Conservation (phyloP, 2,797 vertebrate species). For the Sylvia borin region DNA sequence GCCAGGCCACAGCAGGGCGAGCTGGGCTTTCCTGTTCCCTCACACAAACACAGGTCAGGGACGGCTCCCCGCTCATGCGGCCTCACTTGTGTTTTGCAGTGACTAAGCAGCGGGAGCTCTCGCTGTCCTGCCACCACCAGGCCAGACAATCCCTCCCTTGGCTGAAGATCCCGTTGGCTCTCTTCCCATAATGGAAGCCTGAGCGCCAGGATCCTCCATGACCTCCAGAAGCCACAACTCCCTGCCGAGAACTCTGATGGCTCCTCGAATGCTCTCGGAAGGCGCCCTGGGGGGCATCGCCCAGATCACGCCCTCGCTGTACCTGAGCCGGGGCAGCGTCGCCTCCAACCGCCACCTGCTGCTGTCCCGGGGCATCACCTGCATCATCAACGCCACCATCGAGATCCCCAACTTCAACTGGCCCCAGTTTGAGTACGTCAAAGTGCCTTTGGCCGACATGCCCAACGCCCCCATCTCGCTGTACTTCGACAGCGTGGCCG, state of each 20-base stretch:
- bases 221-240: conserved; percentile 92
- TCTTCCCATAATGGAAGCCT: conserved; percentile 72
- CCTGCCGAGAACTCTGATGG: conserved; percentile 85
- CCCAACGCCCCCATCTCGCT: conserved; percentile 94
- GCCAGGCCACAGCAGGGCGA: not conserved
- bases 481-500: conserved; percentile 95
- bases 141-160: conserved; percentile 23
- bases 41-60: accelerated
- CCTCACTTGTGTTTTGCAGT: conserved; percentile 59
- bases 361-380: conserved; percentile 93
- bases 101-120: not conserved
- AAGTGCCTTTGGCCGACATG: conserved; percentile 94
- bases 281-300: conserved; percentile 91
- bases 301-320: conserved; percentile 94
- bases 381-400: conserved; percentile 95
- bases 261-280: conserved; percentile 89
- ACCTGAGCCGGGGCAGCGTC: conserved; percentile 93
- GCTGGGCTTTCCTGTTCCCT: not conserved
- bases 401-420: conserved; percentile 98
- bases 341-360: conserved; percentile 95
- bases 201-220: conserved; percentile 79
- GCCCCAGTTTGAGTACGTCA: conserved; percentile 96
- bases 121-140: not conserved
- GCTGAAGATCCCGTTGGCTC: not conserved
- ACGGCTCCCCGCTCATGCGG: not conserved